Conservation (phyloP, 2,797 vertebrate genomes). For the Paedocypris micromegethes region DNA sequence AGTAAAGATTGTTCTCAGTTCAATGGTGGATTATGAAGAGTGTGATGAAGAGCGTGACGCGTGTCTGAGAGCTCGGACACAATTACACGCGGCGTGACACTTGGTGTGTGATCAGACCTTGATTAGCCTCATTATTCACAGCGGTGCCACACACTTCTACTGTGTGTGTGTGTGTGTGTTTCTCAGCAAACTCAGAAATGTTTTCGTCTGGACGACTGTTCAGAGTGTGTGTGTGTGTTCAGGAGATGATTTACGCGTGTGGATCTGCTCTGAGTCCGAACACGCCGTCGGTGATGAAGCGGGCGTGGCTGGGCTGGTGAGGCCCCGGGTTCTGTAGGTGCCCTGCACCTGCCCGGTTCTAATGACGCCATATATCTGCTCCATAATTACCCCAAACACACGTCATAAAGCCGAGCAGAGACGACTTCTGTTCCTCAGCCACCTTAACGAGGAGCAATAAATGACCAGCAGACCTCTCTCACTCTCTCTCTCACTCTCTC, state of each 20-base stretch:
- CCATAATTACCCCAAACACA: slow-evolving; percentile 77
- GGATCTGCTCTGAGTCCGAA: no score
- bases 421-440: slow-evolving; percentile 55
- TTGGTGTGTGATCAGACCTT: slow-evolving; percentile 39
- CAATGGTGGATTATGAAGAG: no score
- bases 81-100: slow-evolving; percentile 50
- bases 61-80: slow-evolving; percentile 46
- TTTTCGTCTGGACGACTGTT: no score
- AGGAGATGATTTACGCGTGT: no score
- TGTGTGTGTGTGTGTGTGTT: no score
- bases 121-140: slow-evolving; percentile 53
- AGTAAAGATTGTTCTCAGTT: no score
- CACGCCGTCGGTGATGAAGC: no score
- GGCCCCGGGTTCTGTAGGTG: slow-evolving; percentile 54
- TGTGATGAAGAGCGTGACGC: slow-evolving; percentile 10
- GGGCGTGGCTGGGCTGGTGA: no score
- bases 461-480: slow-evolving; percentile 52
- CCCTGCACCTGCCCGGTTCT: slow-evolving; percentile 72
- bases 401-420: slow-evolving; percentile 72
- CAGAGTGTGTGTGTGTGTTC: no score
- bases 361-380: slow-evolving; percentile 80
- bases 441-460: slow-evolving; percentile 72
- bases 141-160: slow-evolving; percentile 36
- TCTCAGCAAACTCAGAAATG: no score
- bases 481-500: no score